phyloP scores from a whole-genome alignment of 2,113 vertebrate species.

The Alligator sinensis region DNA sequence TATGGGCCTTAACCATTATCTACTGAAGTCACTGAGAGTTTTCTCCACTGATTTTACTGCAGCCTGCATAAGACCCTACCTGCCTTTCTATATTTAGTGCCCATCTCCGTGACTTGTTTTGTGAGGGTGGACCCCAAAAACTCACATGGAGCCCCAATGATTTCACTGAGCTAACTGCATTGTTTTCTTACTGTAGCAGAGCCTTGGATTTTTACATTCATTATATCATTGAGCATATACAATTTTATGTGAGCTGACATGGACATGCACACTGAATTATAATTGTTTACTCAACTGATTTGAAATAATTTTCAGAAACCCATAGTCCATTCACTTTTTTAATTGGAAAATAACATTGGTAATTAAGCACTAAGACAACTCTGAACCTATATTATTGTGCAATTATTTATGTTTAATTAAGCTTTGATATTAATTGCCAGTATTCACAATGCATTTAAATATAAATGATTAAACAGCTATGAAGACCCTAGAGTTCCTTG shows the following conservation, averaged over 20 bases:
- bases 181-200: background rate
- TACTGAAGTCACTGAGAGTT: background rate
- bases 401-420: background rate
- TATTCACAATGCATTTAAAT: background rate
- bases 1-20: background rate
- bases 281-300: background rate
- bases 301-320: background rate
- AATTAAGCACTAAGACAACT: background rate
- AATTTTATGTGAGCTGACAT: background rate
- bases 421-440: background rate
- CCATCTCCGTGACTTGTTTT: background rate
- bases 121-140: background rate
- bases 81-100: background rate
- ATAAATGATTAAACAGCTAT: background rate
- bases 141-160: fast-evolving
- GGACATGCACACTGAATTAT: background rate
- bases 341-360: background rate
- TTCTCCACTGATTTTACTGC: background rate
- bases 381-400: background rate
- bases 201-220: background rate
- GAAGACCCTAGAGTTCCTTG: background rate
- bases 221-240: background rate
- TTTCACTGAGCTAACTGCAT: background rate
- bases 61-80: background rate
- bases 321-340: background rate